A percentile compares a stretch with the other conserved stretches of the same genome.
Evolutionary conservation across 30 jellyfish, hydroid and myxozoan genomes (phyloP).

Genomic region (Aurelia coerulea): DNA sequence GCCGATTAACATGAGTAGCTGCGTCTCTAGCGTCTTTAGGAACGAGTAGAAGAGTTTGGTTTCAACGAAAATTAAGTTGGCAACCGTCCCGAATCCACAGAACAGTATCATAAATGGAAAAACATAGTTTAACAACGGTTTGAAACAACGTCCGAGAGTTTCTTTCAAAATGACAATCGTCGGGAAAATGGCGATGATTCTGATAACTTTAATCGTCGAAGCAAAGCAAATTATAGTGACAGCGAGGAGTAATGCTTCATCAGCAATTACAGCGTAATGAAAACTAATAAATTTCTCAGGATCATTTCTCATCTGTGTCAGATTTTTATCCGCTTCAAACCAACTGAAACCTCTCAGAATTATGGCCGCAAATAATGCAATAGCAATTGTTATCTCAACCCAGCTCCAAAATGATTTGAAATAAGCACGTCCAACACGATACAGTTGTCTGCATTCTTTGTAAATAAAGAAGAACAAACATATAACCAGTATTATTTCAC

Average conservation of each 20-base stretch:
- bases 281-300: conserved; percentile 64
- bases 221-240: conserved; percentile 57
- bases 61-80: conserved; percentile 33
- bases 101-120: conserved; percentile 22
- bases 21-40: conserved; percentile 39
- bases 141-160: conserved; percentile 21
- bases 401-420: conserved; percentile 37
- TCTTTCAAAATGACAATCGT: conserved; percentile 15
- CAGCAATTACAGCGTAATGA: conserved; percentile 50
- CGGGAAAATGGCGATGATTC: conserved; percentile 37
- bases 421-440: conserved; percentile 30
- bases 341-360: conserved; percentile 26
- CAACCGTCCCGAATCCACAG: conserved; percentile 30
- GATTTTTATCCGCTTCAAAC: conserved; percentile 33
- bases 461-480: conserved; percentile 44
- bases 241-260: conserved; percentile 41
- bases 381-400: conserved; percentile 37
- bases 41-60: conserved; percentile 12
- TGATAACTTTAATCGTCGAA: conserved; percentile 48
- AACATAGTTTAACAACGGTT: conserved; percentile 45
- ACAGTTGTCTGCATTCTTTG: conserved; percentile 55
- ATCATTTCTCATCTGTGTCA: conserved; percentile 18
- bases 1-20: conserved; percentile 51
- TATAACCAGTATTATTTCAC: conserved; percentile 44
- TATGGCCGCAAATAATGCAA: conserved; percentile 23